Evolutionary conservation across 2,113 vertebrate species (phyloP), one percentile per base, ranked within the genome.

Genomic region (Lynx canadensis): DNA sequence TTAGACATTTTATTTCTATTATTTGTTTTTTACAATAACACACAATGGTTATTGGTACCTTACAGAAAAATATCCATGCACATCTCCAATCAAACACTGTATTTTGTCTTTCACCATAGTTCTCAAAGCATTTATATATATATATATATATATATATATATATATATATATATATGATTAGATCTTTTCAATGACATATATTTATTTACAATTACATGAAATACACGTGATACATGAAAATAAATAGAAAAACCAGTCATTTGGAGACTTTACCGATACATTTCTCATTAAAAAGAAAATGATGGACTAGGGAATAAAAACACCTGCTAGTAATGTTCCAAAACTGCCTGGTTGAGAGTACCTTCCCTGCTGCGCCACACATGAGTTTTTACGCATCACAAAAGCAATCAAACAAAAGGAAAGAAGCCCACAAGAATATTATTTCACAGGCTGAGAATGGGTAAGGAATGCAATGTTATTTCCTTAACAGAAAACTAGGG

Each of bases 231-330:
- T 16, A 78, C 13, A 25, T 66, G 91, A 90, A 85, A 83, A 87
- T 78, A 95, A 87, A 86, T 3, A 76, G 25, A 36, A 83, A 91
- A 78, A 55, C 63, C 15, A 10, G 71, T 88, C 27, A 89, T 55
- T 48, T 89, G 12, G 48, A 7, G 15, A 50, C 3, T 73, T 55
- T 3, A 74, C 10, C 81, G 50, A 89, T 71, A 60, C 7, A 71
- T 76, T 92, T 97, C 86, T 74, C 66, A 94, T 81, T 82, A 81
- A 84, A 84, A 81, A 69, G 48, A 81, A 55, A 89, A 79, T 18
- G 60, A 85, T 48, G 41, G 50, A 23, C 36, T 21, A 19, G 38
- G 38, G 48, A 29, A 63, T 55, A 65, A 45, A 41, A 38, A 45
- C 27, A 97, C 13, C 78, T 78, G 71, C 31, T 12, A 83, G 13